Conservation (phyloP, 2,113 vertebrate species). For the Tetrao urogallus region DNA sequence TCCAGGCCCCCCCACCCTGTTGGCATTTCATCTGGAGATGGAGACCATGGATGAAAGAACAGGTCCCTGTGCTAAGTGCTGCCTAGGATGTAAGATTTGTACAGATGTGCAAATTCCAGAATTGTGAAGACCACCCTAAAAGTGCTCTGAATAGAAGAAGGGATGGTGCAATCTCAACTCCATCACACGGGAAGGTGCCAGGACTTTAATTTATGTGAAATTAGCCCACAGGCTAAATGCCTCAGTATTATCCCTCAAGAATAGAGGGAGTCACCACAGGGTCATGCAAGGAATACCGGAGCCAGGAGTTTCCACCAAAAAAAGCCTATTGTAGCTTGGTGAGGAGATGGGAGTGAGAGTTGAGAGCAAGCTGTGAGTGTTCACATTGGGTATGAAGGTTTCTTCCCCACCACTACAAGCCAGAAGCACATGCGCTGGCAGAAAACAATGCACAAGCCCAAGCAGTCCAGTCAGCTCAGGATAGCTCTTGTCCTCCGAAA, state of each 20-base stretch:
- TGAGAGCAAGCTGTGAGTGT: background rate
- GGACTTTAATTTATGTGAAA: background rate
- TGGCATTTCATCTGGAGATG: rapidly evolving
- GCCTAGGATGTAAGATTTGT: background rate
- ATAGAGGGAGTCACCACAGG: background rate
- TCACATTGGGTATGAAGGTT: background rate
- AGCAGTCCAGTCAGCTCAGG: background rate
- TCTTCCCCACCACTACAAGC: background rate
- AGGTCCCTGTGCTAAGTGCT: rapidly evolving
- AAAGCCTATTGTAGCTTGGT: background rate
- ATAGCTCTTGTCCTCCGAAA: background rate
- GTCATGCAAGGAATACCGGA: background rate
- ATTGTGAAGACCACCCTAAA: background rate
- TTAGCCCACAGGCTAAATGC: background rate
- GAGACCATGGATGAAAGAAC: rapidly evolving
- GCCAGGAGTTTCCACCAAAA: background rate
- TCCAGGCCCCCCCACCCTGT: background rate
- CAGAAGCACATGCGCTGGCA: background rate
- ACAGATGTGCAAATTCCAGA: background rate
- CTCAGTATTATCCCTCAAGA: background rate
- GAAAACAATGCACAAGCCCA: background rate
- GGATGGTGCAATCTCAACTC: rapidly evolving
- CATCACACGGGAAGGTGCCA: background rate
- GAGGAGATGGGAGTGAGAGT: background rate
- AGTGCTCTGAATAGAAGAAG: background rate